Conservation (phyloP, 2,888 invertebrate genomes). For the Xylocampa areola region DNA sequence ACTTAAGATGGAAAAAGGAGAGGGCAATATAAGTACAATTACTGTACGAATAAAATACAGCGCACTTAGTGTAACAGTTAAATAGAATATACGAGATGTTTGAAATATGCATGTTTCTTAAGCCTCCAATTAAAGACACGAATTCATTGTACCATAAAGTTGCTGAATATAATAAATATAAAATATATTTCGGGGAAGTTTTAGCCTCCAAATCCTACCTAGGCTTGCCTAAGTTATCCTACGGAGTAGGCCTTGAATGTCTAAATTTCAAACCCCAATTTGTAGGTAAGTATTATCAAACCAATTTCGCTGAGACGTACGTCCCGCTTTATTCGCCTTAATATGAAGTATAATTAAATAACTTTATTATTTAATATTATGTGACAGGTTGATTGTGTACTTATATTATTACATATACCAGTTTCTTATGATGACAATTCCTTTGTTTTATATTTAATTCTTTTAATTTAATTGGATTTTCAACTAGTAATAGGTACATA, state of each 20-base stretch:
- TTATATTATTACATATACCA: too few species aligned
- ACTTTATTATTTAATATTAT: conserved; percentile 30
- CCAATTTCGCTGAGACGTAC: conserved; percentile 40
- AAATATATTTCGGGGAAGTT: conserved; percentile 29
- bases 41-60: conserved; percentile 42
- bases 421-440: too few species aligned
- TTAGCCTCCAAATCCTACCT: conserved; percentile 39
- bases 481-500: too few species aligned
- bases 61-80: conserved; percentile 27
- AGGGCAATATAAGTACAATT: conserved; percentile 9
- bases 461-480: too few species aligned
- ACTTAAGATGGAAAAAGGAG: conserved; percentile 6
- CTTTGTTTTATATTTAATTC: too few species aligned
- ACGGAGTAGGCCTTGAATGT: conserved; percentile 23
- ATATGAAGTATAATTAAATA: conserved; percentile 34
- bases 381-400: conserved; percentile 17
- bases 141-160: conserved; percentile 16
- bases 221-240: conserved; percentile 21
- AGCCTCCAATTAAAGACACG: conserved; percentile 20
- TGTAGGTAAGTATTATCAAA: conserved; percentile 36
- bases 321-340: conserved; percentile 9
- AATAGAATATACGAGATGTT: conserved; percentile 28
- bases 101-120: conserved; percentile 17
- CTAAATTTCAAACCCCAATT: conserved; percentile 34
- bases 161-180: conserved; percentile 19